Conservation (phyloP, 1,140 invertebrate genomes). For the Camponotus floridanus region DNA sequence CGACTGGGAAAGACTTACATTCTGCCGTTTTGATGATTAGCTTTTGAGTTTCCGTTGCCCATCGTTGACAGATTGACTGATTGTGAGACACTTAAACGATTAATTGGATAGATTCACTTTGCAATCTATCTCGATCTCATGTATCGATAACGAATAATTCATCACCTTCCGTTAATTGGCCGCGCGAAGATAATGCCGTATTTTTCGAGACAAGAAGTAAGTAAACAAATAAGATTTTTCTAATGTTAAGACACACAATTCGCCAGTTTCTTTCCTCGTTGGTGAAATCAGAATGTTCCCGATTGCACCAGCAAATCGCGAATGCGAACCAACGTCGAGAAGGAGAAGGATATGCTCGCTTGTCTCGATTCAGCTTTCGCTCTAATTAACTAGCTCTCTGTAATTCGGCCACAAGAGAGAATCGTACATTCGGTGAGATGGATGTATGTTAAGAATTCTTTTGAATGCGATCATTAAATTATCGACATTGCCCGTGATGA, state of each 20-base stretch:
- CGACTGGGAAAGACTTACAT: slow-evolving; percentile 47
- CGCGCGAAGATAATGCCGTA: background rate
- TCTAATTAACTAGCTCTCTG: slow-evolving; percentile 30
- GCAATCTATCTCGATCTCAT: background rate
- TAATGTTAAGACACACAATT: background rate
- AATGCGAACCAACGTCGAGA: slow-evolving; percentile 39
- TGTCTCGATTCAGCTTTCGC: slow-evolving; percentile 16
- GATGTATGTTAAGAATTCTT: background rate
- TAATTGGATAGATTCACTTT: background rate
- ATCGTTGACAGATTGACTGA: slow-evolving; percentile 34
- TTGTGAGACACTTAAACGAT: background rate
- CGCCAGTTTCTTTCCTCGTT: background rate
- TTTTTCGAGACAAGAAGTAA: background rate
- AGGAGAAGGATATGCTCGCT: slow-evolving; percentile 15
- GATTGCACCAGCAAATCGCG: slow-evolving; percentile 62
- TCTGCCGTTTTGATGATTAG: slow-evolving; percentile 23
- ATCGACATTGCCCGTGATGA: background rate
- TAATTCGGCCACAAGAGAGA: slow-evolving; percentile 1
- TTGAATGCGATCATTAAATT: background rate
- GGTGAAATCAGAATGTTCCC: slow-evolving; percentile 57
- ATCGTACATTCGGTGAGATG: background rate
- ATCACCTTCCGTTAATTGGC: background rate
- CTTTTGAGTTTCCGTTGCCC: slow-evolving; percentile 62
- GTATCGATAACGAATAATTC: slow-evolving; percentile 10
- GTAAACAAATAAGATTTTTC: background rate